These are phyloP conservation scores for Coreius guichenoti DNA, from an alignment of 2,797 vertebrate species.

Conservation along the genomic window DNA sequence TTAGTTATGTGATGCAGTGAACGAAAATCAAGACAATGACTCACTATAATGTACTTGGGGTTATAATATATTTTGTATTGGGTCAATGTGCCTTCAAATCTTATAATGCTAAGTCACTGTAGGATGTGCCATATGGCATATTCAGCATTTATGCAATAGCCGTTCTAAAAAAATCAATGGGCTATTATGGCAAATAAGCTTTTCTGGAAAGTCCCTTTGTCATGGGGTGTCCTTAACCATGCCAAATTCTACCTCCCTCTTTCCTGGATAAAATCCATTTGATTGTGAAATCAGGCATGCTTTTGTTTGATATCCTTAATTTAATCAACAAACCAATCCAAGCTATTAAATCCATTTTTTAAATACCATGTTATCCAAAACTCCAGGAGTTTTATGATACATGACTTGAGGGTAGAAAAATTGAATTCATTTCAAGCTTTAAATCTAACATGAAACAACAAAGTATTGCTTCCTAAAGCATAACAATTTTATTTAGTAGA, in stretches of 20 bases:
- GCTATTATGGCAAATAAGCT: conserved; percentile 35
- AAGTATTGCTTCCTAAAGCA: conserved; percentile 16
- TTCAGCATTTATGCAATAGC: conserved; percentile 42
- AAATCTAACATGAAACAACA: background rate
- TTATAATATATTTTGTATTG: conserved; percentile 13
- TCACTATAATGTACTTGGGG: conserved; percentile 13
- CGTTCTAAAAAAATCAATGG: conserved; percentile 42
- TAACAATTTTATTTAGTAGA: background rate
- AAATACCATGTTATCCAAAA: background rate
- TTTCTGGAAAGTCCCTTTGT: conserved; percentile 47
- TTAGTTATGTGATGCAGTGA: conserved; percentile 14
- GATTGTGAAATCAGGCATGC: conserved; percentile 34
- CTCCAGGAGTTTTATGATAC: conserved; percentile 9
- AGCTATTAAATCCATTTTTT: conserved; percentile 6
- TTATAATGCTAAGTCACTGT: conserved; percentile 12
- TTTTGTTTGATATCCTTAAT: conserved; percentile 45
- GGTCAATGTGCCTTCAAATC: conserved; percentile 11
- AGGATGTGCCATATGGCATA: conserved; percentile 30
- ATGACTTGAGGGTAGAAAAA: background rate
- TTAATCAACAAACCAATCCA: conserved; percentile 45
- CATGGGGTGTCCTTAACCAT: conserved; percentile 38
- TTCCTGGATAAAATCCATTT: conserved; percentile 19
- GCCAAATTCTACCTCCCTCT: conserved; percentile 31
- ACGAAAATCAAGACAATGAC: conserved; percentile 30
- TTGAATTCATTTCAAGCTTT: background rate